Percentiles rank a stretch among this genome's conserved stretches.
phyloP scores from a whole-genome alignment of 2,113 vertebrate species.

The Trinectes maculatus region DNA sequence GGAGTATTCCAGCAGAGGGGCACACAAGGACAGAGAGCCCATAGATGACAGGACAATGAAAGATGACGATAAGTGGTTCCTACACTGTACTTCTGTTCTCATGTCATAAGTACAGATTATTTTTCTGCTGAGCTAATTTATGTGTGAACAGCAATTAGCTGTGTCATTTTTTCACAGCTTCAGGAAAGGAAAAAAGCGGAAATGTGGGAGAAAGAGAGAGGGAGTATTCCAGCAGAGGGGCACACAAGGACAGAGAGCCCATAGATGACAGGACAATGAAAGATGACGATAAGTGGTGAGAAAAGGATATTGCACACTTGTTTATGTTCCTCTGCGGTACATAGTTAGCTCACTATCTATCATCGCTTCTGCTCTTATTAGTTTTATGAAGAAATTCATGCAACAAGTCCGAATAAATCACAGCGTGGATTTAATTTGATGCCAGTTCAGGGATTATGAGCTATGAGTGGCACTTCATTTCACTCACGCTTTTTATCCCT shows the following conservation, averaged over 20 bases:
- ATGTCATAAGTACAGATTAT: too few relatives aligned
- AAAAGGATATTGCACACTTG: conserved; percentile 58
- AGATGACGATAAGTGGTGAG: conserved; percentile 42
- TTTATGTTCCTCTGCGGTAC: conserved; percentile 24
- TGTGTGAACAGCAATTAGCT: too few relatives aligned
- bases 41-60: conserved; percentile 39
- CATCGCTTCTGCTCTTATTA: conserved; percentile 35
- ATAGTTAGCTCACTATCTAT: conserved; percentile 32
- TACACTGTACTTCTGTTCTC: too few relatives aligned
- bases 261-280: conserved; percentile 39
- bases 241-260: conserved; percentile 11
- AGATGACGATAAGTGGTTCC: conserved; percentile 48
- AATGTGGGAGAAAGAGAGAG: background rate
- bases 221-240: background rate
- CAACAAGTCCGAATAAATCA: conserved; percentile 31
- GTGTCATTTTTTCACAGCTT: too few relatives aligned
- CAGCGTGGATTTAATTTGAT: conserved; percentile 31
- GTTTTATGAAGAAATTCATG: conserved; percentile 46
- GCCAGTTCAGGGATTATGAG: conserved; percentile 26
- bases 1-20: background rate
- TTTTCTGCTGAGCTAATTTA: too few relatives aligned
- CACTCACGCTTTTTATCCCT: background rate
- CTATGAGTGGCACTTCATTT: conserved; percentile 28
- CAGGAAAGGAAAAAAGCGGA: background rate
- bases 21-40: conserved; percentile 11